phyloP scores from a whole-genome alignment of 2,113 vertebrate genomes.

The Apeltes quadracus region DNA sequence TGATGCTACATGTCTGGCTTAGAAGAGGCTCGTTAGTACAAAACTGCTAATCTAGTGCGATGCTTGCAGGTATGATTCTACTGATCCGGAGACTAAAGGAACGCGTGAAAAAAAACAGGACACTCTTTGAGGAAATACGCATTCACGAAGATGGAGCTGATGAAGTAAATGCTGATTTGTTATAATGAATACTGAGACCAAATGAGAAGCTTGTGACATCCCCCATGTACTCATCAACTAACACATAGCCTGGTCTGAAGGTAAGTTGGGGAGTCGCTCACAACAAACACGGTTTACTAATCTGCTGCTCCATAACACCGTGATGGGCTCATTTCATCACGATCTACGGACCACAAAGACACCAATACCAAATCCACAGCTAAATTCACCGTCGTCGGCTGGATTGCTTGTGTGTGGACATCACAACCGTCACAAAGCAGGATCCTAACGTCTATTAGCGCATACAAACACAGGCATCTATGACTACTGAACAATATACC shows the following conservation, averaged over 20 bases:
- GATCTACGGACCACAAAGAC: constrained; percentile 12
- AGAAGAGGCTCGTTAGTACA: constrained; percentile 32
- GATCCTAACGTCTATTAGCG: constrained; percentile 5
- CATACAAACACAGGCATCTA: constrained; percentile 42
- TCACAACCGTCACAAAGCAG: not conserved
- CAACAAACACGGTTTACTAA: constrained; percentile 22
- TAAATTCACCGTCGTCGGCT: not conserved
- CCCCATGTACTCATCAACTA: constrained; percentile 12
- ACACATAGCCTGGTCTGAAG: not conserved
- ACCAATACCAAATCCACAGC: not conserved
- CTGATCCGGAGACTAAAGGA: constrained; percentile 29
- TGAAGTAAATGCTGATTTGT: constrained; percentile 4
- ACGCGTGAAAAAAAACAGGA: constrained; percentile 39
- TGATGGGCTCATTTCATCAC: not conserved
- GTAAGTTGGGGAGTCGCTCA: constrained; percentile 15
- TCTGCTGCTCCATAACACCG: constrained; percentile 16
- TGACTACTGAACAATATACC: constrained; percentile 60
- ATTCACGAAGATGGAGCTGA: constrained; percentile 31
- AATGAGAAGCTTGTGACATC: constrained; percentile 22
- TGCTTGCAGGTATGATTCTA: constrained; percentile 32
- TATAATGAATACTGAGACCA: constrained; percentile 22
- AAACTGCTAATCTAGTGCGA: constrained; percentile 51
- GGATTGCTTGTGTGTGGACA: constrained; percentile 15
- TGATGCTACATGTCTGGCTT: constrained; percentile 21
- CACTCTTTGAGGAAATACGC: constrained; percentile 27